phyloP scores from a whole-genome alignment of 2,797 vertebrate genomes.

The Fratercula arctica region DNA sequence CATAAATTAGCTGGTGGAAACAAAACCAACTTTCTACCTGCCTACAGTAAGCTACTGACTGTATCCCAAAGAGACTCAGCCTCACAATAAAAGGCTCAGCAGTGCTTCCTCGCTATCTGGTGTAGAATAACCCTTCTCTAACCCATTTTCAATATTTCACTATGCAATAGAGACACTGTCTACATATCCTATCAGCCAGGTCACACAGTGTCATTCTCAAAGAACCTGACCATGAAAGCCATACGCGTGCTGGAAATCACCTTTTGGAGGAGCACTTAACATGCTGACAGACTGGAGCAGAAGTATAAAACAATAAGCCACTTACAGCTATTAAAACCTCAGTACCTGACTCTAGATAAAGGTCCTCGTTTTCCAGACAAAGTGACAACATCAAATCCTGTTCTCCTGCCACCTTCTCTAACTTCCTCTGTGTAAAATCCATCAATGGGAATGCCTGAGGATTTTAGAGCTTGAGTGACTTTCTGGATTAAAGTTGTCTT shows the following conservation, averaged over 20 bases:
- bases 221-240: background rate
- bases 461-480: conserved; percentile 81
- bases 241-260: background rate
- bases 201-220: background rate
- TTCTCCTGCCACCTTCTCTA: conserved; percentile 85
- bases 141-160: background rate
- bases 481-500: conserved; percentile 96
- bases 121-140: background rate
- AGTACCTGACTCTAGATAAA: conserved; percentile 91
- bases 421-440: conserved; percentile 98
- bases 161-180: background rate
- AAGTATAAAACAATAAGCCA: background rate
- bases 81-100: background rate
- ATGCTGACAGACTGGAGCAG: background rate
- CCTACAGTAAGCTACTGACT: background rate
- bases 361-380: conserved; percentile 84
- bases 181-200: background rate
- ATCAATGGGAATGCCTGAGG: conserved; percentile 78
- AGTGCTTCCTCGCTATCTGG: background rate
- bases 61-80: background rate
- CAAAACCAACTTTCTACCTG: background rate
- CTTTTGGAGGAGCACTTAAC: background rate
- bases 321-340: background rate
- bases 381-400: conserved; percentile 96
- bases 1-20: background rate